Conservation (phyloP, 1,140 invertebrate species). For the fruit fly (Drosophila melanogaster) region Release_6_plus_ISO1_MT NC_004354.4:2382001-2382500, state of each 20-base stretch:
- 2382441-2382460: conserved; percentile 70
- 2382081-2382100: too few relatives aligned
- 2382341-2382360: conserved; percentile 40
- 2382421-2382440: background rate
- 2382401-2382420: conserved; percentile 20
- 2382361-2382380: conserved; percentile 81
- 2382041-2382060: background rate
- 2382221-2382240: conserved; percentile 70
- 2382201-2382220: conserved; percentile 18
- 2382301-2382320: background rate
- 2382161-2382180: conserved; percentile 2
- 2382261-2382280: conserved; percentile 39
- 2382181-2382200: conserved; percentile 1
- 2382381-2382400: conserved; percentile 65
- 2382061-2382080: background rate
- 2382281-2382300: conserved; percentile 25
- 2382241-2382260: conserved; percentile 52
- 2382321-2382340: conserved; percentile 3
- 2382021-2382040: too few relatives aligned
- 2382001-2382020: too few relatives aligned
- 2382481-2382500: background rate
- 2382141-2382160: background rate
- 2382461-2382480: conserved; percentile 38
- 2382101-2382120: conserved; percentile 2
- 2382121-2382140: background rate